Percentiles rank a stretch among this genome's conserved stretches.
Conservation (phyloP, 2,797 vertebrate species). For the Malurus leucopterus region DNA sequence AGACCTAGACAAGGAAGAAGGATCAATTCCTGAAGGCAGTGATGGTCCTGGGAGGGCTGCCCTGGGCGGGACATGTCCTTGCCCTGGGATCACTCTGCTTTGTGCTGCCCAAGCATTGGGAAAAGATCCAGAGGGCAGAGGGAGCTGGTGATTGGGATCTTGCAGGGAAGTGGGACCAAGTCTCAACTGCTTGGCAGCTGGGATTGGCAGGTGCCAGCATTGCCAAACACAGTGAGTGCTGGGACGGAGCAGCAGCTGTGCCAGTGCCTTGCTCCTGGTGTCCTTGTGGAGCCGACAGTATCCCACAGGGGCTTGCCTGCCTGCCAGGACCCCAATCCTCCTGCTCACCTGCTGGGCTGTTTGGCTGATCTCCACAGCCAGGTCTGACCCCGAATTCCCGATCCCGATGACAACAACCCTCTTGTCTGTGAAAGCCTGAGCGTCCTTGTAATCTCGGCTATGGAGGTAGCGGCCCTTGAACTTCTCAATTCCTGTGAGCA, state of each 20-base stretch:
- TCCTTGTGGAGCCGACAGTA: neutral
- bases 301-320: neutral
- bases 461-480: slow-evolving; percentile 80
- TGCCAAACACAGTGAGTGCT: rapidly evolving
- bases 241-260: rapidly evolving
- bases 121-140: neutral
- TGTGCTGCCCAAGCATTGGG: neutral
- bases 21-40: neutral
- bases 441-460: slow-evolving; percentile 83
- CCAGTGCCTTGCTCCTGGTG: neutral
- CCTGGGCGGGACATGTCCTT: rapidly evolving
- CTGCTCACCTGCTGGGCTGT: slow-evolving; percentile 76
- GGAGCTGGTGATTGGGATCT: neutral
- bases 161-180: rapidly evolving
- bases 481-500: slow-evolving; percentile 73
- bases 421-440: slow-evolving; percentile 68
- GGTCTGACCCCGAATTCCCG: slow-evolving; percentile 85
- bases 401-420: slow-evolving; percentile 80
- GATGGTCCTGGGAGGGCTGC: neutral
- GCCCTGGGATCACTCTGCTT: neutral
- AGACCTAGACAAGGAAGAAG: slow-evolving; percentile 75
- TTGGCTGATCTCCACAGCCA: slow-evolving; percentile 84
- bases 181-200: neutral
- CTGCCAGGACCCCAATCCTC: rapidly evolving
- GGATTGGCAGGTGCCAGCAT: neutral